Evolutionary conservation across 2,113 vertebrate species (phyloP).

Genomic region (Microtus montanus): DNA sequence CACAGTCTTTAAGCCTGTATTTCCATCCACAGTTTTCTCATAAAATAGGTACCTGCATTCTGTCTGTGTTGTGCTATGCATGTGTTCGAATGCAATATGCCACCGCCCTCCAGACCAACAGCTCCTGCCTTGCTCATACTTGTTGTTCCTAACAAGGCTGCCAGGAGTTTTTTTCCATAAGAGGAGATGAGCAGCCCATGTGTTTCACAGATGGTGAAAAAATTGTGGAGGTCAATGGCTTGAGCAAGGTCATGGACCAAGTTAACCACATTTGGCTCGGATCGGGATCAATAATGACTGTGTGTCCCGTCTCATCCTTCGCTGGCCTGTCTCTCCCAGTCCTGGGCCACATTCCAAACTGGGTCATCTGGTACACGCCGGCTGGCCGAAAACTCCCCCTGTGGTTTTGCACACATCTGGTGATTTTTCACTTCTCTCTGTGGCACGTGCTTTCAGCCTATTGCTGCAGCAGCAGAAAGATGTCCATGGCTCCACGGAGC

Average conservation of each 20-base stretch:
- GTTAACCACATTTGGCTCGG: constrained; percentile 56
- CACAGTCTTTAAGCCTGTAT: neutral
- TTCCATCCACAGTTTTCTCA: neutral
- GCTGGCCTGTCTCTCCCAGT: constrained; percentile 25
- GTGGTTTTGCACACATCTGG: constrained; percentile 80
- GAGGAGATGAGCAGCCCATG: constrained; percentile 4
- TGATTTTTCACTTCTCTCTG: constrained; percentile 82
- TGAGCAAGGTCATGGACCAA: constrained; percentile 61
- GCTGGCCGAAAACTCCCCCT: constrained; percentile 79
- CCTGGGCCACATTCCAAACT: constrained; percentile 73
- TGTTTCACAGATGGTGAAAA: constrained; percentile 43
- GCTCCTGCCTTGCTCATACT: neutral
- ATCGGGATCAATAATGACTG: constrained; percentile 51
- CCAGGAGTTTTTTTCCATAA: constrained; percentile 1
- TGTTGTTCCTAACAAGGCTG: neutral
- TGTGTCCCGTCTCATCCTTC: constrained; percentile 35
- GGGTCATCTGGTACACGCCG: constrained; percentile 67
- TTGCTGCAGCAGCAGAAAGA: constrained; percentile 73
- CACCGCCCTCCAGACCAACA: neutral
- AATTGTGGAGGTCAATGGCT: constrained; percentile 53
- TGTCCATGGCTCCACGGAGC: constrained; percentile 62
- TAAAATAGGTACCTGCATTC: neutral
- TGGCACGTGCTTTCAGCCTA: constrained; percentile 77
- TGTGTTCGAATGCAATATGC: neutral
- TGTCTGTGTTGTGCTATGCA: neutral